Evolutionary conservation across 1,140 invertebrate species (phyloP).

Genomic region (Procambarus clarkii): DNA sequence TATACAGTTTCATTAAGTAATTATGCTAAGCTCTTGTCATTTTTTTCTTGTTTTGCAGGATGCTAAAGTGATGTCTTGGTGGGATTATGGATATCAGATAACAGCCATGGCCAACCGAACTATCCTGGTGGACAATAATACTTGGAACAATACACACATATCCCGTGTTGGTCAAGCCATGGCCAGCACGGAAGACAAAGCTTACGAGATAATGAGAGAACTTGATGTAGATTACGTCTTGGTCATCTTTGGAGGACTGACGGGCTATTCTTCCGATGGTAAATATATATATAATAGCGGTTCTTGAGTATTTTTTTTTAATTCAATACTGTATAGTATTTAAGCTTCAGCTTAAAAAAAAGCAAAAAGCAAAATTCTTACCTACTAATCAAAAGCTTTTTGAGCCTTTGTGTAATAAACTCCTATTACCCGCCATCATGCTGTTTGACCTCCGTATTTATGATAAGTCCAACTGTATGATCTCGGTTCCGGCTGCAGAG

Average conservation of each 20-base stretch:
- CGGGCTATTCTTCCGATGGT: slow-evolving; percentile 99
- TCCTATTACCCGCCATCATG: too few relatives aligned
- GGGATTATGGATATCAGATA: slow-evolving; percentile 99
- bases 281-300: slow-evolving; percentile 73
- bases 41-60: slow-evolving; percentile 48
- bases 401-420: too few relatives aligned
- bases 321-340: too few relatives aligned
- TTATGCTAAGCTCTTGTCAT: background rate
- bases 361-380: too few relatives aligned
- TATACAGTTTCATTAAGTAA: background rate
- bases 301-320: too few relatives aligned
- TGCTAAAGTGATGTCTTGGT: slow-evolving; percentile 98
- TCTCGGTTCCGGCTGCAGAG: too few relatives aligned
- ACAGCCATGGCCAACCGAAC: slow-evolving; percentile 99
- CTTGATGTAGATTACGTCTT: slow-evolving; percentile 98
- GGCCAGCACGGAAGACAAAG: slow-evolving; percentile 96
- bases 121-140: slow-evolving; percentile 99
- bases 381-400: too few relatives aligned
- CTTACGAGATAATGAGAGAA: slow-evolving; percentile 98
- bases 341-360: too few relatives aligned
- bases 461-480: too few relatives aligned
- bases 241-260: slow-evolving; percentile 98
- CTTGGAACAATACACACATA: slow-evolving; percentile 99
- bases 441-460: too few relatives aligned
- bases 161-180: slow-evolving; percentile 97